Percentiles rank a stretch among this genome's conserved stretches.
These are phyloP conservation scores for Drosophila nannoptera DNA, from an alignment of 1,140 invertebrate species.

Conservation along the genomic window DNA sequence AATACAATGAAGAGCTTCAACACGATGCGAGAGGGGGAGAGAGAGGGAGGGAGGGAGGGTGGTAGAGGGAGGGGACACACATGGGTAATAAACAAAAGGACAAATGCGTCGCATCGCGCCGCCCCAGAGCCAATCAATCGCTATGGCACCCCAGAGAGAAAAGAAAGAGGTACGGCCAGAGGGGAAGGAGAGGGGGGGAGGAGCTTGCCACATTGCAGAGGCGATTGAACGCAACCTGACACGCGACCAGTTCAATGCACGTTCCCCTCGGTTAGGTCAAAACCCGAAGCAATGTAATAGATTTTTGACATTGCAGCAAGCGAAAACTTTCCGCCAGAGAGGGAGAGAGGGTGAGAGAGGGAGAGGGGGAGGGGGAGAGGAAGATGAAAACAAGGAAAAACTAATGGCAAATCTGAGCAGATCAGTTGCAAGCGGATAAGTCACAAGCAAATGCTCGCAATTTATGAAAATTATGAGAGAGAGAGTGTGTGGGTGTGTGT, in stretches of 20 bases:
- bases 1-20: slow-evolving; percentile 70
- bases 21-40: slow-evolving; percentile 14
- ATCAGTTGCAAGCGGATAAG: too few species aligned
- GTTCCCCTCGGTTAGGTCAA: slow-evolving; percentile 61
- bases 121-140: slow-evolving; percentile 77
- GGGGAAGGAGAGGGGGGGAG: not conserved
- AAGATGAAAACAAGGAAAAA: not conserved
- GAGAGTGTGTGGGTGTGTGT: too few species aligned
- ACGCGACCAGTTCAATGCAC: slow-evolving; percentile 76
- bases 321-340: not conserved
- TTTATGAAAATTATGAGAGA: too few species aligned
- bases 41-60: too few species aligned
- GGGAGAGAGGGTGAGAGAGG: too few species aligned
- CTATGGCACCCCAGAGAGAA: slow-evolving; percentile 68
- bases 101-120: slow-evolving; percentile 67
- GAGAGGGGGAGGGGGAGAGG: too few species aligned
- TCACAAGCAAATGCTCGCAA: too few species aligned
- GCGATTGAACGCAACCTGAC: slow-evolving; percentile 73
- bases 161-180: not conserved
- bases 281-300: slow-evolving; percentile 64
- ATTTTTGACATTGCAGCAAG: slow-evolving; percentile 45
- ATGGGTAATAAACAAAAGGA: slow-evolving; percentile 73
- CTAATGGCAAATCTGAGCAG: not conserved
- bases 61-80: slow-evolving; percentile 11
- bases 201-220: slow-evolving; percentile 20